Evolutionary conservation across 2,888 invertebrate species (phyloP).

Genomic region (Hoplodrina blanda): DNA sequence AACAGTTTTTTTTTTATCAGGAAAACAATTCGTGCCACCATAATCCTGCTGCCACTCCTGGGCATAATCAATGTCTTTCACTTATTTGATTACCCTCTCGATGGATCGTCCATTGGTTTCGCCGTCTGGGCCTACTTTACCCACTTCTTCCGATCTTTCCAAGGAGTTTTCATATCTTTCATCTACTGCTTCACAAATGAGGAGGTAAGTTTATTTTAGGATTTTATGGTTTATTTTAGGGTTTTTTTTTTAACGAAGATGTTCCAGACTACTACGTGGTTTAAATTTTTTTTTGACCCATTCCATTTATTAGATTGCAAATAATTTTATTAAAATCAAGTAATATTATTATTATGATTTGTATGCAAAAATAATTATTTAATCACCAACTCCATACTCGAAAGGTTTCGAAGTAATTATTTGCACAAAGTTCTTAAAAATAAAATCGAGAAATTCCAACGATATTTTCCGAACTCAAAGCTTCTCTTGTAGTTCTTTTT

Average conservation of each 20-base stretch:
- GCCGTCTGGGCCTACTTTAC: conserved; percentile 95
- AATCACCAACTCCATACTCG: too few relatives aligned
- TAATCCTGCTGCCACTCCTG: conserved; percentile 94
- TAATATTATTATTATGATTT: too few relatives aligned
- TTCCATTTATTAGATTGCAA: too few relatives aligned
- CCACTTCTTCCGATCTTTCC: conserved; percentile 95
- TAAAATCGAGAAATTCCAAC: neutral
- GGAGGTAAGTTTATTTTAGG: conserved; percentile 91
- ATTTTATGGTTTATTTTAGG: conserved; percentile 47
- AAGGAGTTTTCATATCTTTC: conserved; percentile 95
- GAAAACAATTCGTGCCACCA: conserved; percentile 95
- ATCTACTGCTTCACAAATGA: conserved; percentile 96
- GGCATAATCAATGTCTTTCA: conserved; percentile 95
- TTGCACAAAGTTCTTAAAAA: neutral
- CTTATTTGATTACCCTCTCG: conserved; percentile 93
- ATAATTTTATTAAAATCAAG: too few relatives aligned
- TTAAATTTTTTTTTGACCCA: too few relatives aligned
- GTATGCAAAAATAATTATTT: too few relatives aligned
- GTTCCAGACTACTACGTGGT: too few relatives aligned
- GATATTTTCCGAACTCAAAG: neutral
- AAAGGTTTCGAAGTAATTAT: too few relatives aligned
- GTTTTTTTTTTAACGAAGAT: too few relatives aligned
- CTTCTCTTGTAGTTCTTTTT: neutral
- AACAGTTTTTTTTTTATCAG: conserved; percentile 78
- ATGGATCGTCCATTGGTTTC: conserved; percentile 93